A percentile compares a stretch with the other conserved stretches of the same genome.
These are phyloP conservation scores for Hecatera dysodea DNA, from an alignment of 2,888 invertebrate genomes.

Conservation along the genomic window DNA sequence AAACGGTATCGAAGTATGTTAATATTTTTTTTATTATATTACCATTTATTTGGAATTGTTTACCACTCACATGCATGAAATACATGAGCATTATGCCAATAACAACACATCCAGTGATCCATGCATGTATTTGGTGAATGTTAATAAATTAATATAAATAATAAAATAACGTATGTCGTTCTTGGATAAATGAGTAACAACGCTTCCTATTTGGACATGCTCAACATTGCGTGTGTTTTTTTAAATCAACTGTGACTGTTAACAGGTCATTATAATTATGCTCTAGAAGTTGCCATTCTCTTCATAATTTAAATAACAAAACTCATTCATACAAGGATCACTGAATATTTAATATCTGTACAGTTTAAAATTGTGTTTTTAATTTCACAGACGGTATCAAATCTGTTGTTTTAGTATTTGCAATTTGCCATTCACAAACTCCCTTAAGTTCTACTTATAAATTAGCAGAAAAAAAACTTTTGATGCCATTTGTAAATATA, in stretches of 20 bases:
- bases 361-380: conserved; percentile 13
- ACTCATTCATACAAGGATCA: conserved; percentile 27
- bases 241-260: background rate
- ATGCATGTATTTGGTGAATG: conserved; percentile 62
- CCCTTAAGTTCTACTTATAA: background rate
- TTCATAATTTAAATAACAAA: background rate
- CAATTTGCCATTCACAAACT: conserved; percentile 1
- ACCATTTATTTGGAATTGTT: conserved; percentile 53
- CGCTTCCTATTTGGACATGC: background rate
- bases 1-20: conserved; percentile 87
- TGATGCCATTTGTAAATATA: conserved; percentile 40
- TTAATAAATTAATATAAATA: conserved; percentile 35
- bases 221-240: background rate
- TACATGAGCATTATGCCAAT: conserved; percentile 46
- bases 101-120: conserved; percentile 39
- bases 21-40: conserved; percentile 72
- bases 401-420: conserved; percentile 8
- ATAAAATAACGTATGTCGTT: conserved; percentile 16
- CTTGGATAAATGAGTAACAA: conserved; percentile 39
- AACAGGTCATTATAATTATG: background rate
- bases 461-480: conserved; percentile 10
- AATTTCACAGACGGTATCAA: conserved; percentile 29
- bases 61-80: conserved; percentile 63
- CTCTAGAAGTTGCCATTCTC: background rate
- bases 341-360: conserved; percentile 14